Conservation (phyloP, 2,888 invertebrate species). For the Chrysolina americana region DNA sequence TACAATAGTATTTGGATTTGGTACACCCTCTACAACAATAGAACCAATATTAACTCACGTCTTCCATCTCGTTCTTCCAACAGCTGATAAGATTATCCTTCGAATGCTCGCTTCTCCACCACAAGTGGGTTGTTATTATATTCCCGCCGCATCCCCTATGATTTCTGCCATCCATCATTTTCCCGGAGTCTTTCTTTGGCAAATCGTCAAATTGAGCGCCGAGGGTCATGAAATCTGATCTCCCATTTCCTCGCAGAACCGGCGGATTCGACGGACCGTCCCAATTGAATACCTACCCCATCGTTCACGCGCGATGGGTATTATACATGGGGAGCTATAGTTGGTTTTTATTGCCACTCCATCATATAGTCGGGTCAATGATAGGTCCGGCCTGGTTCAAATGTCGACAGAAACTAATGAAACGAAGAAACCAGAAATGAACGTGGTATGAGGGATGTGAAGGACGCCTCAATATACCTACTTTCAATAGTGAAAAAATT, state of each 20-base stretch:
- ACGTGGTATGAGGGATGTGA: no score
- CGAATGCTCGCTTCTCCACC: constrained; percentile 45
- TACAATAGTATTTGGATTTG: no score
- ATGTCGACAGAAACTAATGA: no score
- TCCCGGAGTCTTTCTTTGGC: constrained; percentile 62
- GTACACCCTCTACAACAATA: neutral
- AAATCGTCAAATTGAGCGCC: constrained; percentile 66
- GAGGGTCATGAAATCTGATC: constrained; percentile 66
- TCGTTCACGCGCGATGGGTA: constrained; percentile 12
- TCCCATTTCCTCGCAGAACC: constrained; percentile 57
- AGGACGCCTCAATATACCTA: no score
- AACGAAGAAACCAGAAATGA: no score
- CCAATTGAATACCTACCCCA: constrained; percentile 52
- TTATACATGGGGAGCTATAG: constrained; percentile 10
- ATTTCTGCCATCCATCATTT: constrained; percentile 66
- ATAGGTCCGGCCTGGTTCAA: neutral
- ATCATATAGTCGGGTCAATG: constrained; percentile 1
- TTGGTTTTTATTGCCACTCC: constrained; percentile 6
- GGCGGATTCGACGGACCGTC: constrained; percentile 57
- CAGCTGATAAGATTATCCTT: constrained; percentile 47
- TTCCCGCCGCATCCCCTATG: constrained; percentile 64
- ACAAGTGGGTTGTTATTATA: constrained; percentile 65
- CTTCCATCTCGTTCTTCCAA: constrained; percentile 39
- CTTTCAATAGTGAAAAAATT: no score
- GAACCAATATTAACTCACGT: neutral